These are phyloP conservation scores for Stramonita haemastoma DNA, from an alignment of 2,888 invertebrate genomes.

Conservation along the genomic window DNA sequence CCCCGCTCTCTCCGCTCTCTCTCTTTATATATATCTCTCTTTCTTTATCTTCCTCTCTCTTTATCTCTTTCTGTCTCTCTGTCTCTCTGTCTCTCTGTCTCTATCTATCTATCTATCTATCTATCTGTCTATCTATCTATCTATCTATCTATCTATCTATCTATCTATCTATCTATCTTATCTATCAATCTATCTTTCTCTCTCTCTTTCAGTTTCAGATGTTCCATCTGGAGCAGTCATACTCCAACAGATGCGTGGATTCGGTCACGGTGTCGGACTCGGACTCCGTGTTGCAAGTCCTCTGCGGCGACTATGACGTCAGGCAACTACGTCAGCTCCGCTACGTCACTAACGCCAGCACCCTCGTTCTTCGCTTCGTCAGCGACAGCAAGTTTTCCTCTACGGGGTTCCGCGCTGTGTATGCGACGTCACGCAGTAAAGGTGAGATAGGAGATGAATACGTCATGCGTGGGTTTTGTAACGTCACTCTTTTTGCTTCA, in stretches of 20 bases:
- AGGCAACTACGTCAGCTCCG: background rate
- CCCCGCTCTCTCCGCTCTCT: background rate
- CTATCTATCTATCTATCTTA: background rate
- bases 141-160: background rate
- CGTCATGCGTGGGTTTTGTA: too few species aligned
- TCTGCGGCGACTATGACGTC: constrained; percentile 35
- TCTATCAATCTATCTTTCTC: background rate
- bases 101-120: too few species aligned
- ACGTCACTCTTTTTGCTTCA: too few species aligned
- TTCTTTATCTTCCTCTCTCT: background rate
- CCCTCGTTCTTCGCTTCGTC: constrained; percentile 24
- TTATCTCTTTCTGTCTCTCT: background rate
- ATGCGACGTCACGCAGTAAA: background rate
- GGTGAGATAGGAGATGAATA: too few species aligned
- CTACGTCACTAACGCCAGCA: background rate
- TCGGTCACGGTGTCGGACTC: constrained; percentile 22
- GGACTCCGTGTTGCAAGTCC: background rate
- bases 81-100: too few species aligned
- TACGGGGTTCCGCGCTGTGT: constrained; percentile 25
- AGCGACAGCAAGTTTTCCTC: constrained; percentile 33
- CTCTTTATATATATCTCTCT: background rate
- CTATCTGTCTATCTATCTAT: too few species aligned
- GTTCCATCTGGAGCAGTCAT: constrained; percentile 32
- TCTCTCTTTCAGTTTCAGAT: constrained; percentile 35
- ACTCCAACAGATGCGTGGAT: constrained; percentile 28